Conservation (phyloP, 2,888 invertebrate genomes). For the Tricholauxania praeusta region DNA sequence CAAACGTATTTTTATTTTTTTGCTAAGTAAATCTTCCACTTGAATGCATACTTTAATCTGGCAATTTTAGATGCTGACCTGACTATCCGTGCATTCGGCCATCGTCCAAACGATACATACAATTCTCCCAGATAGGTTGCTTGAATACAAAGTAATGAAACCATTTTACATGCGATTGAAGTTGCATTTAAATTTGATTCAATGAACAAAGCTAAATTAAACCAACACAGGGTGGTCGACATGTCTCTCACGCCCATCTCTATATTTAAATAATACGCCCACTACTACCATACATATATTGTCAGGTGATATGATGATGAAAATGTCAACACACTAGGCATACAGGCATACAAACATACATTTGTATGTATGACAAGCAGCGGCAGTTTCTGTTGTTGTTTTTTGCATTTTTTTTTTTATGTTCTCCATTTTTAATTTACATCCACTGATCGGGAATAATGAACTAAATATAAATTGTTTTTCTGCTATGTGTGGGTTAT, state of each 20-base stretch:
- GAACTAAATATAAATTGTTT: conserved; percentile 21
- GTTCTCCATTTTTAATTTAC: neutral
- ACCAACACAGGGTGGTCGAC: neutral
- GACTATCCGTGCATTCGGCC: conserved; percentile 35
- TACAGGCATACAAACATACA: no score
- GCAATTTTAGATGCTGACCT: conserved; percentile 36
- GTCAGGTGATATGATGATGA: neutral
- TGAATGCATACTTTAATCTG: conserved; percentile 8
- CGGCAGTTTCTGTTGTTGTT: neutral
- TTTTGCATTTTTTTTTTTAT: neutral
- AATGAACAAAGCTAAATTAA: conserved; percentile 57
- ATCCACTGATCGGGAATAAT: conserved; percentile 28
- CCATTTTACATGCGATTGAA: conserved; percentile 60
- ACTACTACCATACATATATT: no score
- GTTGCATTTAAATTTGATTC: conserved; percentile 61
- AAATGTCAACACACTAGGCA: neutral
- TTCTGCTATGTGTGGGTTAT: neutral
- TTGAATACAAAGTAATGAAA: conserved; percentile 38
- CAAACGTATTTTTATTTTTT: neutral
- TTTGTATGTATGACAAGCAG: neutral
- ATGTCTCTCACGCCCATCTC: neutral
- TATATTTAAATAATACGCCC: no score
- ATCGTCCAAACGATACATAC: conserved; percentile 6
- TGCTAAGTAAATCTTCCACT: conserved; percentile 22
- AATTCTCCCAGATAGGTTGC: no score